Evolutionary conservation across 2,797 vertebrate species (phyloP), one percentile per base, ranked within the genome.

Genomic region (Holocentrus rufus): DNA sequence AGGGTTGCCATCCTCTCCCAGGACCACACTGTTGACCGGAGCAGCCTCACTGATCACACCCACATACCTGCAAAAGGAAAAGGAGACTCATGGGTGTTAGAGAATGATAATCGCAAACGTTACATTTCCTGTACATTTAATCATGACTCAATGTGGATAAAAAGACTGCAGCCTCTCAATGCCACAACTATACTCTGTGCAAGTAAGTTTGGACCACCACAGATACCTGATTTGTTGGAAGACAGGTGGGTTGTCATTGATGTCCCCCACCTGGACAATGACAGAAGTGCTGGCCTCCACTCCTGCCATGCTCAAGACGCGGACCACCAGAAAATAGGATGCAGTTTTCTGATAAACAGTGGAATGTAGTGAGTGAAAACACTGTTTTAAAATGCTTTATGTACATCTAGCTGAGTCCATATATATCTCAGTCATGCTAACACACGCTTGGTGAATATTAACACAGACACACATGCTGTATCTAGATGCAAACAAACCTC

Each of bases 41-140:
- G 98, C 95, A 0, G 96, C 96, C 88, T 99, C 98, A 3, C 96
- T 98, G 80, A 99, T 93, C 69, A 92, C 92, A 1, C 98, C 98
- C 11, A 85, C 92, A 61, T 99, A 99, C 27, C 95, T 93, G 77
- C 87, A 23, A 25, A 22, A 27, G 15, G 10, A 20, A 30, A 57
- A 5, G 3, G 46, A 1, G 47, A 65, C 7, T 36, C 13, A 42
- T 20, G 57, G 34, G 20, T 7, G 6, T 30, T 39, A n/a, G 50
- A 6, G 31, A 44, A 53, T 5, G 74, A 5, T 25, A 65, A 55
- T n/a, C n/a, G n/a, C n/a, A 49, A 7, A 23, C 20, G 10, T 9
- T 0, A 39, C 44, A 67, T 4, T 27, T 15, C 61, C n/a, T n/a
- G n/a, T n/a, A 34, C 31, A 34, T 5, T 34, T 34, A 34, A 46